phyloP scores from a whole-genome alignment of 2,797 vertebrate species.

The Danio kyathit region DNA sequence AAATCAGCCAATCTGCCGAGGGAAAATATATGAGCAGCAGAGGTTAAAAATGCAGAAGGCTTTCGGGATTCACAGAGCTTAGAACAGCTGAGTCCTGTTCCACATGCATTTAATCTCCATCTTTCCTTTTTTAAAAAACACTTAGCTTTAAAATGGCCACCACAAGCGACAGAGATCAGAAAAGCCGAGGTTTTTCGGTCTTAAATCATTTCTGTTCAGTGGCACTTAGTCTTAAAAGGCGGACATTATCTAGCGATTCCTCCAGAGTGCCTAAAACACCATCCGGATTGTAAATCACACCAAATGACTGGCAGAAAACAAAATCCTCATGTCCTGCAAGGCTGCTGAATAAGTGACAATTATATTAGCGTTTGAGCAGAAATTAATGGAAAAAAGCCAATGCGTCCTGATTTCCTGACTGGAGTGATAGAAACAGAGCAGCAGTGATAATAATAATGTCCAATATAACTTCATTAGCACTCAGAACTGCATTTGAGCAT shows the following conservation, averaged over 20 bases:
- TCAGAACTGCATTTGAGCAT: not conserved
- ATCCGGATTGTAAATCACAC: conserved; percentile 22
- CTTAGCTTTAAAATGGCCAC: conserved; percentile 35
- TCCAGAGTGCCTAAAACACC: not conserved
- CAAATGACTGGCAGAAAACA: conserved; percentile 16
- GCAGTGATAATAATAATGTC: not conserved
- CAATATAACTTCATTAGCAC: conserved; percentile 4
- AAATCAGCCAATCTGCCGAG: conserved; percentile 6
- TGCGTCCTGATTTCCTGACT: not conserved
- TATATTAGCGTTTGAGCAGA: conserved; percentile 1
- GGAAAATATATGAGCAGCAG: not conserved
- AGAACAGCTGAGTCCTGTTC: conserved; percentile 37
- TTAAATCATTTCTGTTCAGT: conserved; percentile 3
- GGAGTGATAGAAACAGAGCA: not conserved
- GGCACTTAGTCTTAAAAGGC: conserved; percentile 21
- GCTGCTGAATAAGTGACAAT: conserved; percentile 13
- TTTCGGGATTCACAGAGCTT: conserved; percentile 26
- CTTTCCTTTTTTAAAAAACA: conserved; percentile 27
- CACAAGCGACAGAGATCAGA: not conserved
- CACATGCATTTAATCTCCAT: conserved; percentile 24
- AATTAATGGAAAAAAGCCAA: not conserved
- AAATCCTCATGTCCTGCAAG: not conserved
- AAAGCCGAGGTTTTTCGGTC: not conserved
- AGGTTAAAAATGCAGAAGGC: conserved; percentile 23
- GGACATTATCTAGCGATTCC: conserved; percentile 10